These are phyloP conservation scores for Pseudochirops corinnae DNA, from an alignment of 2,797 vertebrate genomes.

Conservation along the genomic window DNA sequence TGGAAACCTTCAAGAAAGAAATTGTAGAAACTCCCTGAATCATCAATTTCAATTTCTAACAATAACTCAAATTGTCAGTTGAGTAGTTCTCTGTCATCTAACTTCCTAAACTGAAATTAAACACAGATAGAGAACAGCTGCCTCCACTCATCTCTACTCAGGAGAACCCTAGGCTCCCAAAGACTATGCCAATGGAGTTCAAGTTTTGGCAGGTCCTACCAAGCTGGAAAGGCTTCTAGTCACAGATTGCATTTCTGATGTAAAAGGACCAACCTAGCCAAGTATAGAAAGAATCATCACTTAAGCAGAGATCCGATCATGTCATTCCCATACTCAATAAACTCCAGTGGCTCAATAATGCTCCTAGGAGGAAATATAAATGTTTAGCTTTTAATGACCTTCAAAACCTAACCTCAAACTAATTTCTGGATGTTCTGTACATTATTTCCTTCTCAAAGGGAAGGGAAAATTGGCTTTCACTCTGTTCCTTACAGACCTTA, in stretches of 20 bases:
- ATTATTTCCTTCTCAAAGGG: background rate
- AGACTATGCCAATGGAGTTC: background rate
- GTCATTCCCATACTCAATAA: background rate
- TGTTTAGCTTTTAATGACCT: background rate
- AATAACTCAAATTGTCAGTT: conserved; percentile 1
- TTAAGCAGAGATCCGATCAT: background rate
- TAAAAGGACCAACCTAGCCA: background rate
- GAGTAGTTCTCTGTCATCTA: background rate
- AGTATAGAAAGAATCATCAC: background rate
- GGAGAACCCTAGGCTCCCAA: background rate
- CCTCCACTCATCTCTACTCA: background rate
- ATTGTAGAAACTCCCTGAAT: background rate
- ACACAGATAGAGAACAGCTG: background rate
- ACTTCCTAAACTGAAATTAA: conserved; percentile 26
- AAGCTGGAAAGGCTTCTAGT: background rate
- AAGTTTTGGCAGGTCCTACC: background rate
- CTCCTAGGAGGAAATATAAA: background rate
- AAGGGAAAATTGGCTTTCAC: background rate
- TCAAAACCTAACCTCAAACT: background rate
- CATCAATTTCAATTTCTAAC: background rate
- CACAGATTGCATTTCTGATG: background rate
- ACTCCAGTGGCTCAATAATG: background rate
- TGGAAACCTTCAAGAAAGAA: conserved; percentile 14
- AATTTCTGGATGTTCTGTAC: background rate
- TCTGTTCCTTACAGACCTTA: background rate